A percentile compares a stretch with the other conserved stretches of the same genome.
Conservation (phyloP, 92 coral and sea anemone species). For the Bergia sp. region DNA sequence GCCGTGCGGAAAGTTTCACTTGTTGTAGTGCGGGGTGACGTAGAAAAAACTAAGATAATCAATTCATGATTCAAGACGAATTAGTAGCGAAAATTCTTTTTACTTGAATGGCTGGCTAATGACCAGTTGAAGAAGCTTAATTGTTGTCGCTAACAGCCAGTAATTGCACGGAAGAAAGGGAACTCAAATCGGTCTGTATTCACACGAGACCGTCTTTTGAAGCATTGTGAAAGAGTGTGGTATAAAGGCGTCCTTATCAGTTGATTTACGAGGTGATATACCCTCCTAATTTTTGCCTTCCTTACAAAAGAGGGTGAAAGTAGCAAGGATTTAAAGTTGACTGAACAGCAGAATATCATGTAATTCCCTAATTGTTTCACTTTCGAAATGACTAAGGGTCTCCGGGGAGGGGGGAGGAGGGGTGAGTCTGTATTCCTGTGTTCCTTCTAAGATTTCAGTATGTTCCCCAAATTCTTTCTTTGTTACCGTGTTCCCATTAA, state of each 20-base stretch:
- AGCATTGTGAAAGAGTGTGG: conserved; percentile 21
- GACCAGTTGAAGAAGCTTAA: conserved; percentile 7
- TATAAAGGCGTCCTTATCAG: not conserved
- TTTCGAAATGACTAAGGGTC: too few species aligned
- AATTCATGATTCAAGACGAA: not conserved
- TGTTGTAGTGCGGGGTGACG: too few species aligned
- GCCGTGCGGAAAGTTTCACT: not conserved
- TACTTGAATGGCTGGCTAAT: conserved; percentile 1
- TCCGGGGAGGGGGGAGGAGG: too few species aligned
- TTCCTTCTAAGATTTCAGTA: too few species aligned
- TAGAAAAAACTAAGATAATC: not conserved
- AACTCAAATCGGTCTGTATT: not conserved
- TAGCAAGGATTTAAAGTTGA: not conserved
- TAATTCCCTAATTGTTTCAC: too few species aligned
- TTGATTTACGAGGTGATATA: conserved; percentile 31
- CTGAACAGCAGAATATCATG: not conserved
- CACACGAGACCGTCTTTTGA: conserved; percentile 12
- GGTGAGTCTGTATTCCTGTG: too few species aligned
- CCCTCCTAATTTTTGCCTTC: not conserved
- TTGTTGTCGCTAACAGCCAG: conserved; percentile 14
- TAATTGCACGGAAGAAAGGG: conserved; percentile 17
- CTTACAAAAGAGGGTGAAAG: not conserved
- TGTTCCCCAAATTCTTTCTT: too few species aligned
- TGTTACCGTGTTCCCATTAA: too few species aligned
- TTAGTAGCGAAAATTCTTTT: conserved; percentile 19